Percentiles rank a stretch among this genome's conserved stretches.
Conservation (phyloP, 2,113 vertebrate genomes). For the Eptesicus fuscus region DNA sequence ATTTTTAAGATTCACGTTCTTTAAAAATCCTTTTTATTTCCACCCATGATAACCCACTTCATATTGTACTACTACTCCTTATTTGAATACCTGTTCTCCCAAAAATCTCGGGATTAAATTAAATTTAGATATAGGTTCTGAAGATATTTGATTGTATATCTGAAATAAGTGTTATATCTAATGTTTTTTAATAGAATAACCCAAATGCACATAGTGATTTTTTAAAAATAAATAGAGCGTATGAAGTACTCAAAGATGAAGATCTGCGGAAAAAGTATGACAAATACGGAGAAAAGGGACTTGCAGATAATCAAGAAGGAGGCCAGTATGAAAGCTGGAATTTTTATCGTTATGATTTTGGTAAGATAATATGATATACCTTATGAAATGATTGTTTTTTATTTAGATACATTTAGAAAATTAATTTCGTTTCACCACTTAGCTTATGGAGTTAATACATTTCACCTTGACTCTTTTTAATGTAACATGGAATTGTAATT, state of each 20-base stretch:
- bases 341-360: slow-evolving; percentile 97
- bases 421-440: background rate
- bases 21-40: slow-evolving; percentile 29
- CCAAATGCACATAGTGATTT: slow-evolving; percentile 93
- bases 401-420: background rate
- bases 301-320: slow-evolving; percentile 91
- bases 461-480: background rate
- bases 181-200: slow-evolving; percentile 86
- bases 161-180: slow-evolving; percentile 51
- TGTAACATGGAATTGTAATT: background rate
- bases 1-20: background rate
- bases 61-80: background rate
- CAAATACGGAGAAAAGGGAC: slow-evolving; percentile 97
- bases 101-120: background rate
- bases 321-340: slow-evolving; percentile 97
- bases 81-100: background rate
- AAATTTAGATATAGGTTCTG: background rate
- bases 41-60: background rate
- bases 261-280: slow-evolving; percentile 98
- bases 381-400: background rate
- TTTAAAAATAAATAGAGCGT: slow-evolving; percentile 95
- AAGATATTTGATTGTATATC: background rate
- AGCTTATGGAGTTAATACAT: background rate
- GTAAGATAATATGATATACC: slow-evolving; percentile 72
- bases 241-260: slow-evolving; percentile 98